Evolutionary conservation across 64 coral and sea anemone genomes (phyloP), one percentile per base, ranked within the genome.

Genomic region (Acropora yongei): DNA sequence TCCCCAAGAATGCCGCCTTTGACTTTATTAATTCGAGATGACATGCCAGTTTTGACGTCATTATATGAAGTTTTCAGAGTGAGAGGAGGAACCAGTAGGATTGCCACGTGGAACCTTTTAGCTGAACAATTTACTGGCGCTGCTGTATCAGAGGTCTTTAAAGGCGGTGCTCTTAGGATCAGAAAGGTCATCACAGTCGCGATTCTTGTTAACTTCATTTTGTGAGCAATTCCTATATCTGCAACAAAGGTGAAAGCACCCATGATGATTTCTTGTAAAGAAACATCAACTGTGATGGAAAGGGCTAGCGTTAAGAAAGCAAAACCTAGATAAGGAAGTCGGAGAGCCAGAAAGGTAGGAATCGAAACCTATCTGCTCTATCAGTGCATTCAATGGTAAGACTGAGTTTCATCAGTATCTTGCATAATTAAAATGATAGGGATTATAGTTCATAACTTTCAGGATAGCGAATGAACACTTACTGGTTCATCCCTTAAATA

Each of bases 81-180:
- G 8, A 71, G 3, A 4, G 82, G 82, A 72, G 82, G 82, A 49
- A 48, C 6, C 5, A 20, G 0, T 20, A 85, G 65, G 45, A 49
- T 14, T 1, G 82, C 66, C 49, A 85, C 1, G 0, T 18, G 45
- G 16, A 50, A 1, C 39, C 6, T 5, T 5, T 10, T 8, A 43
- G 20, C 0, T 0, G 4, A 1, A 1, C 10, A 2, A 1, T 1
- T 19, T 1, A 7, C n/a, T 41, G 1, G 1, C n/a, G 6, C 5
- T 5, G 0, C 16, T 8, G 18, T 84, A 3, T 7, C 6, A 16
- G 5, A 13, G 1, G 42, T 14, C 18, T 10, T 85, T 65, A 63
- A 84, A 49, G 72, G 4, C 19, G 72, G 2, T 11, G n/a, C 44
- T 5, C 3, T 19, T 71, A 19, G 6, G 4, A 20, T 10, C 4